A percentile compares a stretch with the other conserved stretches of the same genome.
Evolutionary conservation across 2,888 invertebrate species (phyloP).

Genomic region (Galeruca laticollis): DNA sequence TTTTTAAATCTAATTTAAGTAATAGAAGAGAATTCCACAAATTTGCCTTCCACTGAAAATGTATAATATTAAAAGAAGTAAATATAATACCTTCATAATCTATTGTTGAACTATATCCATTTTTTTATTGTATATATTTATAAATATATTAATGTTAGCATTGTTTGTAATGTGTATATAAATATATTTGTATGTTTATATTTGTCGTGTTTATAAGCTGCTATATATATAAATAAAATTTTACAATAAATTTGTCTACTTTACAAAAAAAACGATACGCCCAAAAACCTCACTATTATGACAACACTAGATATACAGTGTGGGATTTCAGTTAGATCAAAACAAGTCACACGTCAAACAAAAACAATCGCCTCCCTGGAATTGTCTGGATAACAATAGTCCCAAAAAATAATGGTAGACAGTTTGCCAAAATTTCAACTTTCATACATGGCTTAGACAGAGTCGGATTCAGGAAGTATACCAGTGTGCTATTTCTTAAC

Average conservation of each 20-base stretch:
- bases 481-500: no score
- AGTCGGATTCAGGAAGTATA: no score
- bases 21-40: slow-evolving; percentile 33
- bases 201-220: slow-evolving; percentile 57
- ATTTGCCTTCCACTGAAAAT: slow-evolving; percentile 52
- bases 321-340: no score
- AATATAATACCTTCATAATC: slow-evolving; percentile 24
- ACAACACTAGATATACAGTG: no score
- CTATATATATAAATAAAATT: slow-evolving; percentile 25
- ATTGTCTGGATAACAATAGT: no score
- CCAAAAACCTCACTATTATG: no score
- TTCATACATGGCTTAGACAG: no score
- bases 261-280: no score
- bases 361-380: no score
- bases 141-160: slow-evolving; percentile 54
- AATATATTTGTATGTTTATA: slow-evolving; percentile 62
- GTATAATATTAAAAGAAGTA: slow-evolving; percentile 34
- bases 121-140: slow-evolving; percentile 51
- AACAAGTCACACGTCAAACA: no score
- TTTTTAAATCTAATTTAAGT: neutral
- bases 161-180: slow-evolving; percentile 57
- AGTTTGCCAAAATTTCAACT: no score
- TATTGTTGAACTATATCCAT: slow-evolving; percentile 28
- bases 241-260: slow-evolving; percentile 13
- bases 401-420: no score